Percentiles rank a stretch among this genome's conserved stretches.
These are phyloP conservation scores for Bos indicus DNA, from an alignment of 2,113 vertebrate genomes.

Conservation along the genomic window DNA sequence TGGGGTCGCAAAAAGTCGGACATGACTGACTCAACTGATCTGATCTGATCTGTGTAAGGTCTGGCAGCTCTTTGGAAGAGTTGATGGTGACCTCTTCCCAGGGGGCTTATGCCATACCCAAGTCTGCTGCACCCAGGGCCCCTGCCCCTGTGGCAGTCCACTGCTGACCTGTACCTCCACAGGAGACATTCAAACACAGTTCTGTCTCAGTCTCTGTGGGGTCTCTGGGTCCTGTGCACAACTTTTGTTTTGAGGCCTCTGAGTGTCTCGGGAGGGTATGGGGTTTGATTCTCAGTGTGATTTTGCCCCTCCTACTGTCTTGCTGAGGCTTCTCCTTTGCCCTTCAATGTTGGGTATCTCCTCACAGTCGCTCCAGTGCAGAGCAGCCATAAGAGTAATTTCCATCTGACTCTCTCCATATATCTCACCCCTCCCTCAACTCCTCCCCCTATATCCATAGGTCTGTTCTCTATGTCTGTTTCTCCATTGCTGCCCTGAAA, in stretches of 20 bases:
- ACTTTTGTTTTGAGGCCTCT: not conserved
- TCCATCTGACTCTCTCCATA: not conserved
- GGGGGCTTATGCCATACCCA: not conserved
- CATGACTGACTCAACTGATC: no score
- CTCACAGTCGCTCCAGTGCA: not conserved
- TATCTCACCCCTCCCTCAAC: not conserved
- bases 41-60: not conserved
- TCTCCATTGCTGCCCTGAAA: not conserved
- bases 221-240: not conserved
- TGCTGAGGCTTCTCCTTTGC: not conserved
- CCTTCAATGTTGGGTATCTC: not conserved
- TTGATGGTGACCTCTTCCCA: not conserved
- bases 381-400: not conserved
- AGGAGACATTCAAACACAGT: not conserved
- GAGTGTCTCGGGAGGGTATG: fast-evolving
- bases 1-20: no score
- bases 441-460: not conserved
- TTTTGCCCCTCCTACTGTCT: not conserved
- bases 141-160: not conserved
- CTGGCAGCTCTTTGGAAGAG: not conserved
- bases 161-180: not conserved
- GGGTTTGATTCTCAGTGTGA: fast-evolving
- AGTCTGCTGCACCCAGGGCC: not conserved
- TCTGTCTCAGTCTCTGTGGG: not conserved
- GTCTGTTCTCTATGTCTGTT: not conserved